These are phyloP conservation scores for Neotoma lepida DNA, from an alignment of 2,113 vertebrate genomes.

Conservation along the genomic window DNA sequence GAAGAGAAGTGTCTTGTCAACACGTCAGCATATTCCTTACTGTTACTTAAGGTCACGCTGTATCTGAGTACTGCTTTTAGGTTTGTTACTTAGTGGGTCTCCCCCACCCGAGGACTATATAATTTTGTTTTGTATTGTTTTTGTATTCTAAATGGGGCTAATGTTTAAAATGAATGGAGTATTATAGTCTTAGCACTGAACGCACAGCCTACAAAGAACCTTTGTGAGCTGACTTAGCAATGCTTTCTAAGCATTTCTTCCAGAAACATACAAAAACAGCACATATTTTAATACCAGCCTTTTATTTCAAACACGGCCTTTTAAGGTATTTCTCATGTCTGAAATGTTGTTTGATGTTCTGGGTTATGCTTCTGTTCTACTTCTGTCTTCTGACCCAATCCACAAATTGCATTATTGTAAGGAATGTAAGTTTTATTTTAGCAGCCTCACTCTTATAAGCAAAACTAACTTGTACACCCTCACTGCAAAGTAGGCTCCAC, in stretches of 20 bases:
- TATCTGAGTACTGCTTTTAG: background rate
- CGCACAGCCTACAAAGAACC: slow-evolving; percentile 78
- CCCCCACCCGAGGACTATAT: background rate
- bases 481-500: background rate
- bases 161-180: slow-evolving; percentile 77
- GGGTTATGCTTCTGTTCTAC: slow-evolving; percentile 34
- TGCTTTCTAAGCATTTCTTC: slow-evolving; percentile 71
- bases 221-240: slow-evolving; percentile 74
- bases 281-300: slow-evolving; percentile 63
- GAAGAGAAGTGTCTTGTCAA: background rate
- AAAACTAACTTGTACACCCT: background rate
- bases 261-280: slow-evolving; percentile 56
- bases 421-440: background rate
- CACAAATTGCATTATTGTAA: background rate
- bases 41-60: background rate
- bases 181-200: slow-evolving; percentile 76
- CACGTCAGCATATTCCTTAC: too few relatives aligned
- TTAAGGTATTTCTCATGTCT: slow-evolving; percentile 41
- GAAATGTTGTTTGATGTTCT: slow-evolving; percentile 48
- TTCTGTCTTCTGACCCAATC: background rate
- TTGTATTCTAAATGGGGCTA: slow-evolving; percentile 65
- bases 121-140: slow-evolving; percentile 66
- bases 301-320: slow-evolving; percentile 64
- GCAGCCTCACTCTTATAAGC: background rate
- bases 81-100: background rate